phyloP scores from a whole-genome alignment of 2,113 vertebrate species.

The Lampris incognitus region DNA sequence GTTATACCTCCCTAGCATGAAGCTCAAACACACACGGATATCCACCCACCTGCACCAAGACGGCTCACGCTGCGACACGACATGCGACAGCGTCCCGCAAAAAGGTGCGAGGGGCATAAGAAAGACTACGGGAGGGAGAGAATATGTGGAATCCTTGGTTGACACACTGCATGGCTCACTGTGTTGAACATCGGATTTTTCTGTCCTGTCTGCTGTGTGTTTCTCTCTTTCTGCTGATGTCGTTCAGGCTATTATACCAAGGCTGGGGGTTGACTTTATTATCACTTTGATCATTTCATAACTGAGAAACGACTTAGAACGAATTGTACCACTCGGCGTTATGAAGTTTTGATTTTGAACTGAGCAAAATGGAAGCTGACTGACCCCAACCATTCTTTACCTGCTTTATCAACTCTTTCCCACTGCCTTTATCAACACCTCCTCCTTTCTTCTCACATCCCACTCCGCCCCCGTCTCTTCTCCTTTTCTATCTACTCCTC shows the following conservation, averaged over 20 bases:
- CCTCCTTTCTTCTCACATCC: not conserved
- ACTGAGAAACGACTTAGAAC: not conserved
- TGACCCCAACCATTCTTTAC: not conserved
- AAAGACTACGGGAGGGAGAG: not conserved
- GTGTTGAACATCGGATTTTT: slow-evolving; percentile 15
- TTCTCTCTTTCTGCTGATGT: slow-evolving; percentile 23
- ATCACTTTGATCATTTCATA: slow-evolving; percentile 29
- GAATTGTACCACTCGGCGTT: not conserved
- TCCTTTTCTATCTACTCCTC: not conserved
- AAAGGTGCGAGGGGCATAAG: slow-evolving; percentile 1
- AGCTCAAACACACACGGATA: slow-evolving; percentile 23
- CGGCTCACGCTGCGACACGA: slow-evolving; percentile 12
- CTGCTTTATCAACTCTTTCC: not conserved
- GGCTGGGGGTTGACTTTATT: slow-evolving; percentile 4
- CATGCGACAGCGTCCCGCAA: slow-evolving; percentile 6
- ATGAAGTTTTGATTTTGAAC: not conserved
- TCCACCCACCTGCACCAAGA: slow-evolving; percentile 35
- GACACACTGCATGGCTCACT: slow-evolving; percentile 34
- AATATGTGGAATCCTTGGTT: slow-evolving; percentile 2
- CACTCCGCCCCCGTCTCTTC: not conserved
- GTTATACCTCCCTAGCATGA: slow-evolving; percentile 60
- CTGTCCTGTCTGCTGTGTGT: slow-evolving; percentile 29
- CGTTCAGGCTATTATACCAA: not conserved
- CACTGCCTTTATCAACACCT: not conserved
- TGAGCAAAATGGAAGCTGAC: slow-evolving; percentile 34